Base-by-base conservation (phyloP, 2,113 vertebrate genomes). In the Ptychochromis oligacanthus region DNA sequence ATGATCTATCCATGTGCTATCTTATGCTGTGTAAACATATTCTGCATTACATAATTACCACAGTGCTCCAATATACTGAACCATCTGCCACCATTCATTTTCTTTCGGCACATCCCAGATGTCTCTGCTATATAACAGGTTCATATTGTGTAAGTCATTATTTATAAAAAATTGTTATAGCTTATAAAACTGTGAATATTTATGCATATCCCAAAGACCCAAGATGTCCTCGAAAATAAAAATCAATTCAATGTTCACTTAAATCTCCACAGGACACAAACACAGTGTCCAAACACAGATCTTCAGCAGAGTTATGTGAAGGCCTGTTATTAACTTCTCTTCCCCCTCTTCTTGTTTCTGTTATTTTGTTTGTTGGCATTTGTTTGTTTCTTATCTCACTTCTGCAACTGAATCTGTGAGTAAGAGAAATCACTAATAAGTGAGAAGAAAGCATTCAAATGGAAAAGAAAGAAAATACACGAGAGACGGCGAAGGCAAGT, bases 401-500 rank as follows among this genome's bases (percentile, higher is more conserved):
- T 56, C 20, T 56, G 3, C 20, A 24, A 26, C 38, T 46, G 64
- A 67, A 46, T 67, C 38, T 11, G 38, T 65, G 0, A 24, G 62
- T 26, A 2, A 1, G 38, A 67, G n/a, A 46, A 8, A 67, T 46
- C 5, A 67, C 8, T 18, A 24, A 65, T 14, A 9, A 3, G 36
- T 0, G 13, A 46, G 62, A 11, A 70, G 20, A 0, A 70, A 20
- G 43, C 9, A 2, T 70, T 28, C 6, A 70, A 20, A 28, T 46
- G 15, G 2, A 12, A 70, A 46, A 49, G 12, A 28, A 49, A 9
- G 5, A 7, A 70, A 28, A 49, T n/a, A 4, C 5, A 28, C 49
- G 40, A 26, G 8, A 4, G 36, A 15, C 0, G 0, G 4, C 15
- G 11, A 26, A 0, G 22, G 0, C 43, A 49, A 70, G 7, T 49